Evolutionary conservation across 2,888 invertebrate species (phyloP).

Genomic region (Pycnomerus fuliginosus): DNA sequence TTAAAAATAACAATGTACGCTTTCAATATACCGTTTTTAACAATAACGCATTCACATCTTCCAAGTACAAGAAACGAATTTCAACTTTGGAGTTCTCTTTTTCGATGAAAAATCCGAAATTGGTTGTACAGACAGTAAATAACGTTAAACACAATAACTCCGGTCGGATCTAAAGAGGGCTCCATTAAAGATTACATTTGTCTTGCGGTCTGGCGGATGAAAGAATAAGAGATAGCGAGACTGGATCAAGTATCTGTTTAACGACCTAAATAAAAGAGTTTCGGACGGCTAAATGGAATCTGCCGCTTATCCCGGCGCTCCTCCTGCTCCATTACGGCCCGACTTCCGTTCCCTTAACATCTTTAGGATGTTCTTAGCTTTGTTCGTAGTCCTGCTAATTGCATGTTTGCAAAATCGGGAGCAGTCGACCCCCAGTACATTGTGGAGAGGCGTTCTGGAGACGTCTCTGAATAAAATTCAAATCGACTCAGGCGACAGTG

Average conservation of each 20-base stretch:
- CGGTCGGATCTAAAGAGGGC: constrained; percentile 5
- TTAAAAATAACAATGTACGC: too few species aligned
- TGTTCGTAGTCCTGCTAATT: constrained; percentile 31
- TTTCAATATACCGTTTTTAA: too few species aligned
- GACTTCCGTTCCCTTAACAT: constrained; percentile 45
- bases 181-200: constrained; percentile 23
- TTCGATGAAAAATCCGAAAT: too few species aligned
- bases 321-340: constrained; percentile 43
- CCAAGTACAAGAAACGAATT: too few species aligned
- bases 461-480: constrained; percentile 12
- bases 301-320: constrained; percentile 44
- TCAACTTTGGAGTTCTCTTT: too few species aligned
- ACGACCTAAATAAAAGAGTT: constrained; percentile 53
- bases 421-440: constrained; percentile 11
- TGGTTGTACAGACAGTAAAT: too few species aligned
- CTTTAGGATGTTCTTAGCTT: constrained; percentile 45
- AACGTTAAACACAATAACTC: constrained; percentile 17
- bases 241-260: constrained; percentile 48
- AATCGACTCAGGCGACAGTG: constrained; percentile 12
- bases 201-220: constrained; percentile 28
- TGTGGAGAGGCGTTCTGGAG: too few species aligned
- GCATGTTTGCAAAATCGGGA: constrained; percentile 15
- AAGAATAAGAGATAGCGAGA: constrained; percentile 33
- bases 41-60: too few species aligned
- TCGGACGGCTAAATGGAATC: constrained; percentile 52